phyloP scores from a whole-genome alignment of 2,888 invertebrate genomes.

The Oscheius onirici region DNA sequence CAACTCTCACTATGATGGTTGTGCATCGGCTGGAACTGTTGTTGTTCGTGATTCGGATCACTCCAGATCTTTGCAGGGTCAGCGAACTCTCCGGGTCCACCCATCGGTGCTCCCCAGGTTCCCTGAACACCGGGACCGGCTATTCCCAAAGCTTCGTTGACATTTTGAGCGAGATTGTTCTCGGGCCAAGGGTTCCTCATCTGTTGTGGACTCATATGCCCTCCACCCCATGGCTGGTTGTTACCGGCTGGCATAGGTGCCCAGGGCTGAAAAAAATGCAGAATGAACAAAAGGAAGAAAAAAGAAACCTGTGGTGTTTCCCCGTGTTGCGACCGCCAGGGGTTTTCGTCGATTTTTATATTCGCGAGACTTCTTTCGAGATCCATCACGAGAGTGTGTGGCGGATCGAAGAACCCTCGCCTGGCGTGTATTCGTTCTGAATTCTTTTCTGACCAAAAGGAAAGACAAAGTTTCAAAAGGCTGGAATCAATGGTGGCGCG shows the following conservation, averaged over 20 bases:
- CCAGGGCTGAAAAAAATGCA: slow-evolving; percentile 37
- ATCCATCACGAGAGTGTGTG: slow-evolving; percentile 49
- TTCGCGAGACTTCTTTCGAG: slow-evolving; percentile 53
- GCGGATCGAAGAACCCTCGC: slow-evolving; percentile 18
- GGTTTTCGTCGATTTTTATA: slow-evolving; percentile 49
- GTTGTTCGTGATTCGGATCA: slow-evolving; percentile 26
- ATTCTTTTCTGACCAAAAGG: not conserved
- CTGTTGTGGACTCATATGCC: slow-evolving; percentile 37
- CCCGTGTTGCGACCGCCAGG: slow-evolving; percentile 51
- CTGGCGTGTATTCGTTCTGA: slow-evolving; percentile 15
- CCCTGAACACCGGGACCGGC: slow-evolving; percentile 16
- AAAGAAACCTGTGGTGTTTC: slow-evolving; percentile 37
- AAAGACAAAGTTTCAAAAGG: not conserved
- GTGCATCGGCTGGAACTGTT: slow-evolving; percentile 34
- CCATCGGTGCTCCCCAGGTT: slow-evolving; percentile 34
- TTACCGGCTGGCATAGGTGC: slow-evolving; percentile 36
- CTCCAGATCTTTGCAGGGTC: slow-evolving; percentile 34
- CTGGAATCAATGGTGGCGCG: too few relatives aligned
- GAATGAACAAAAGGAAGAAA: not conserved
- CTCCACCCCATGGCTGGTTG: slow-evolving; percentile 27
- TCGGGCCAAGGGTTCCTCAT: slow-evolving; percentile 35
- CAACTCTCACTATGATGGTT: slow-evolving; percentile 31
- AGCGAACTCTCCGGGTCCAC: slow-evolving; percentile 21
- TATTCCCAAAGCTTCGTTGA: slow-evolving; percentile 35
- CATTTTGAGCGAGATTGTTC: slow-evolving; percentile 33